phyloP scores from a whole-genome alignment of 64 coral and sea anemone genomes.

The Cladopsammia gracilis region DNA sequence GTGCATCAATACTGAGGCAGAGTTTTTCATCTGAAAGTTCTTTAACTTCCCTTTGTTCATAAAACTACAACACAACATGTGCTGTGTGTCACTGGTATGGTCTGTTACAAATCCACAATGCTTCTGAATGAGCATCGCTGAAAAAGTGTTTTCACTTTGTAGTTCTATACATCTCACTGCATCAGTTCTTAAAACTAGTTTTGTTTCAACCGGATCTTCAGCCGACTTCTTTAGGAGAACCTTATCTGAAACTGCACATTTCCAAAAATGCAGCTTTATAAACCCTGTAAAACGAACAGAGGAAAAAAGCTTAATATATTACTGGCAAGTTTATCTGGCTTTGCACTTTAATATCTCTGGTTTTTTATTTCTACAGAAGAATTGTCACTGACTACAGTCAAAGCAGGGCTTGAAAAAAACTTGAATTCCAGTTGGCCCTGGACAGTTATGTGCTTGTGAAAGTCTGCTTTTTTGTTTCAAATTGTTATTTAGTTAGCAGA shows the following conservation, averaged over 20 bases:
- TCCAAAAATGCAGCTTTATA: neutral
- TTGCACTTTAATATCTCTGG: no score
- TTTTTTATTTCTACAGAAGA: no score
- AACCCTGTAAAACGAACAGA: neutral
- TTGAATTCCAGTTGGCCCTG: no score
- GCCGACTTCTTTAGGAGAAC: neutral
- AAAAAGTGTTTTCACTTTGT: neutral
- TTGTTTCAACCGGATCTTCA: neutral
- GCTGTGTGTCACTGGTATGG: neutral
- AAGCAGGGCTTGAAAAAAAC: no score
- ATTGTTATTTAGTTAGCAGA: no score
- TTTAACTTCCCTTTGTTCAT: neutral
- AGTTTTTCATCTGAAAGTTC: neutral
- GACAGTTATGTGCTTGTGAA: no score
- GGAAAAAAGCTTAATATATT: neutral
- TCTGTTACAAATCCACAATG: neutral
- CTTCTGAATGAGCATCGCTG: neutral
- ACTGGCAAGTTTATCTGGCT: no score
- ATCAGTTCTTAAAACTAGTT: neutral
- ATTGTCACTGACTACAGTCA: no score
- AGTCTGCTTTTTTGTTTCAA: no score
- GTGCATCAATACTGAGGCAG: neutral
- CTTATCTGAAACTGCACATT: neutral
- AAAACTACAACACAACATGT: neutral
- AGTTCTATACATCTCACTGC: neutral